Evolutionary conservation across 2,797 vertebrate genomes (phyloP).

Genomic region (Microhierax caerulescens): DNA sequence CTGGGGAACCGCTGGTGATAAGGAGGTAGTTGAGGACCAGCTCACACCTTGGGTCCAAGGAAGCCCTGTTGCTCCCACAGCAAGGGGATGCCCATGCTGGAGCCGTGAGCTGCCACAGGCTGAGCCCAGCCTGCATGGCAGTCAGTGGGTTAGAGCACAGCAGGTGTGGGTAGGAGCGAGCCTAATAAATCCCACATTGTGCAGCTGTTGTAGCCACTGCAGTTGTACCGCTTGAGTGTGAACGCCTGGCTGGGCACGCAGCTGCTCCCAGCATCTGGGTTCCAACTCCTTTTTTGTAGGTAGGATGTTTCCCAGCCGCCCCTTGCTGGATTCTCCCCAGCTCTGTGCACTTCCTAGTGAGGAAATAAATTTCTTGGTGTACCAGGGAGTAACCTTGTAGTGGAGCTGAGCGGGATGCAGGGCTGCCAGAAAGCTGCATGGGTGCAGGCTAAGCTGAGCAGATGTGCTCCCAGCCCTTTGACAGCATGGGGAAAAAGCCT

Average conservation of each 20-base stretch:
- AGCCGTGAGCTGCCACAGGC: neutral
- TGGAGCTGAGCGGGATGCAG: neutral
- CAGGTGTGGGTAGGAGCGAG: neutral
- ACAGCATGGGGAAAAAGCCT: neutral
- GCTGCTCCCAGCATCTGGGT: neutral
- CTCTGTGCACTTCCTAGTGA: fast-evolving
- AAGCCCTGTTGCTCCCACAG: neutral
- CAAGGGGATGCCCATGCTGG: neutral
- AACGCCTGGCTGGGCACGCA: neutral
- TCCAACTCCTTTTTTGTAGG: neutral
- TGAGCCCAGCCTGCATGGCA: fast-evolving
- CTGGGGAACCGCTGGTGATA: fast-evolving
- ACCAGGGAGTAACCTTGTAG: neutral
- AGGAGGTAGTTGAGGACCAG: fast-evolving
- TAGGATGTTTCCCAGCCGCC: neutral
- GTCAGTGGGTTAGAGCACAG: neutral
- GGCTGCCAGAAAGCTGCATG: neutral
- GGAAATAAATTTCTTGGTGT: neutral
- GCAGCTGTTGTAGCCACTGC: neutral
- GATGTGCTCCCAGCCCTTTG: neutral
- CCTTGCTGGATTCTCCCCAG: neutral
- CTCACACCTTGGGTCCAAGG: neutral
- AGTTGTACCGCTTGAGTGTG: neutral
- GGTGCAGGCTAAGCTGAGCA: neutral
- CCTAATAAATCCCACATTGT: neutral